Evolutionary conservation across 2,113 vertebrate genomes (phyloP), one percentile per base, ranked within the genome.

Genomic region (Physeter macrocephalus): DNA sequence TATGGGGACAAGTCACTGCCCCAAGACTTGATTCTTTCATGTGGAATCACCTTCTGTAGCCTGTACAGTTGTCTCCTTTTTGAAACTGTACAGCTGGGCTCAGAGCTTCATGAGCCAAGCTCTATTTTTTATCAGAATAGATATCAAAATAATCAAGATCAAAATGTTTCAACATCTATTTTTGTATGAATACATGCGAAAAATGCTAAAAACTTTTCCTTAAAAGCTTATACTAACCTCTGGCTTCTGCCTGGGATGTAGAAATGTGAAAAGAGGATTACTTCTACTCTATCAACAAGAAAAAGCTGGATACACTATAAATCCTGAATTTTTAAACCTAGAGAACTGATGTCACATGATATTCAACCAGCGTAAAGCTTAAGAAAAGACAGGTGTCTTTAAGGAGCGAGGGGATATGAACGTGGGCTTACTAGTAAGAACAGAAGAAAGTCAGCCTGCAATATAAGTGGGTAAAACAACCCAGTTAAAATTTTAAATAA

Each of bases 141-240:
- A 72, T 81, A 86, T 31, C 43, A 92, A 87, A 95, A 90, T 59
- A 34, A 49, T 78, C 41, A 74, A 92, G 34, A 93, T 74, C 39
- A 97, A 94, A 94, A 94, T 21, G 52, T 81, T 92, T 66, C 10
- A 57, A 14, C 12, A 88, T 71, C 18, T 23, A 87, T 43, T 95
- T 46, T 90, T 12, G 5, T 77, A 90, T 69, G 12, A 69, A 75
- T 23, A 27, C 52, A 97, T 86, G 41, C 61, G 9, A 61, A 89
- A 88, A 96, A 49, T 43, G 25, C 8, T 92, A 18, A 61, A 84
- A 81, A 52, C 0, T 39, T 77, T 36, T 39, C 67, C 39, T 80
- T 36, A 71, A 92, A 92, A 93, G 17, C 15, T 84, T 52, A 41
- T 49, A 17, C 21, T 81, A 21, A 74, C 46, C 36, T 93, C 80